Conservation (phyloP, 37 sponge, comb jelly and placozoan genomes). For the Oopsacas minuta region DNA sequence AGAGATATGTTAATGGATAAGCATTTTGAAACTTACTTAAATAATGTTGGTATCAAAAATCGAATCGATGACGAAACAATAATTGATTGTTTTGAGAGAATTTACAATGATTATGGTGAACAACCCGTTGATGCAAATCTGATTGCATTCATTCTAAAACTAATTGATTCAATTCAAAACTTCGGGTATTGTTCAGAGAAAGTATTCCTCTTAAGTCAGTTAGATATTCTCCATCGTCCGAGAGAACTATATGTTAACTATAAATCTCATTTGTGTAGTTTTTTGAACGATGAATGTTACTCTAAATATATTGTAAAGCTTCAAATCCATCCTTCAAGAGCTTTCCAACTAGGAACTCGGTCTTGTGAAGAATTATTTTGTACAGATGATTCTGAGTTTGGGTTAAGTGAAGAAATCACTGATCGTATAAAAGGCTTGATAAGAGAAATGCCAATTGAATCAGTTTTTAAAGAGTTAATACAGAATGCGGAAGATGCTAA, state of each 20-base stretch:
- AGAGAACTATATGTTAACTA: neutral
- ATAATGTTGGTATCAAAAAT: neutral
- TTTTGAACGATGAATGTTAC: neutral
- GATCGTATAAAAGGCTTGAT: neutral
- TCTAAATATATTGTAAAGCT: neutral
- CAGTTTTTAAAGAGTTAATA: neutral
- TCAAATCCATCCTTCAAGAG: neutral
- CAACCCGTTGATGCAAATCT: neutral
- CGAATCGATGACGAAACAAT: neutral
- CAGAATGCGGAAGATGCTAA: constrained; percentile 5
- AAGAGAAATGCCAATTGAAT: neutral
- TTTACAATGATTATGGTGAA: neutral
- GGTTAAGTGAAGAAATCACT: neutral
- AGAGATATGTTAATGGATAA: neutral
- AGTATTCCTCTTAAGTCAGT: neutral
- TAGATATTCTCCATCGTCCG: neutral
- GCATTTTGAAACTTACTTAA: neutral
- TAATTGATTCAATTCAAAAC: neutral
- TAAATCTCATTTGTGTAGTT: neutral
- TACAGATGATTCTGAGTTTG: neutral
- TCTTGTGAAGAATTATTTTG: neutral
- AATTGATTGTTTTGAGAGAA: neutral
- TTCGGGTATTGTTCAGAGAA: neutral
- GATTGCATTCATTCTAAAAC: neutral
- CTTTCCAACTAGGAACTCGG: neutral